These are phyloP conservation scores for Oncorhynchus masou DNA, from an alignment of 2,113 vertebrate genomes.

Conservation along the genomic window DNA sequence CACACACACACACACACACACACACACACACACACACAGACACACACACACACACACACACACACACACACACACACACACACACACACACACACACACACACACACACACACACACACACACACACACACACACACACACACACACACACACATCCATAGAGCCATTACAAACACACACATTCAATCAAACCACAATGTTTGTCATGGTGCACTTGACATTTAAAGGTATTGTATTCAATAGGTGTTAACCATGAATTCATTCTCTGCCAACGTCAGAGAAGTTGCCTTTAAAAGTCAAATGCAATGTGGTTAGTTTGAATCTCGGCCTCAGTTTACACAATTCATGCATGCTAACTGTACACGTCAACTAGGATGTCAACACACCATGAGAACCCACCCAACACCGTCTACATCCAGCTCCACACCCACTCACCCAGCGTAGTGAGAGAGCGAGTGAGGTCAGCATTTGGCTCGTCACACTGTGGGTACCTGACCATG, in stretches of 20 bases:
- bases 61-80: background rate
- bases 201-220: too few relatives aligned
- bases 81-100: background rate
- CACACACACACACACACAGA: background rate
- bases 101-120: background rate
- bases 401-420: background rate
- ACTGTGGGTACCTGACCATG: slow-evolving; percentile 40
- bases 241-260: too few relatives aligned
- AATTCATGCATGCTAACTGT: background rate
- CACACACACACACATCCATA: background rate
- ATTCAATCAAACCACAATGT: background rate
- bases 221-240: too few relatives aligned
- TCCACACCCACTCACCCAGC: slow-evolving; percentile 6
- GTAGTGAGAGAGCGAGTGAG: slow-evolving; percentile 25
- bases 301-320: too few relatives aligned
- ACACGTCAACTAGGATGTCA: background rate
- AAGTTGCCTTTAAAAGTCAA: too few relatives aligned
- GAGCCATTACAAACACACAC: background rate
- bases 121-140: slow-evolving; percentile 14
- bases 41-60: background rate
- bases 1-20: slow-evolving; percentile 1
- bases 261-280: too few relatives aligned
- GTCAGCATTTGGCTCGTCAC: slow-evolving; percentile 50
- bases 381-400: slow-evolving; percentile 1
- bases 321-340: too few relatives aligned